Conservation (phyloP, 23 tunicate species). For the Phallusia fumigata region DNA sequence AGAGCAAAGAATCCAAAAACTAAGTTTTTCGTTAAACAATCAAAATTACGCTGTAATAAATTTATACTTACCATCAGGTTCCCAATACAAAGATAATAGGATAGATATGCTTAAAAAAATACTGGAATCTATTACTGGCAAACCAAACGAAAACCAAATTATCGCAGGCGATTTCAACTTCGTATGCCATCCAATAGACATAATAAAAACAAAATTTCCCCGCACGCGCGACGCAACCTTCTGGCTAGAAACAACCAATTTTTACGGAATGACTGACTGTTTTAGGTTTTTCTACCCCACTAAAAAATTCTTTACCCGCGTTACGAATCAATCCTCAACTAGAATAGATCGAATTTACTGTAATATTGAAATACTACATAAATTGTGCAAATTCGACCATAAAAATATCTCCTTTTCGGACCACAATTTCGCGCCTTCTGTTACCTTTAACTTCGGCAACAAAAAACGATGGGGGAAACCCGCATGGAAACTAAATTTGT, state of each 20-base stretch:
- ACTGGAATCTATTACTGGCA: no score
- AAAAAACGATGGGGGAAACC: conserved; percentile 1
- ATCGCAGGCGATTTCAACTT: background rate
- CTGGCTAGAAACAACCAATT: background rate
- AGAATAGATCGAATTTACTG: conserved; percentile 25
- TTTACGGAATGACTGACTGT: background rate
- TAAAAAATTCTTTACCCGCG: conserved; percentile 20
- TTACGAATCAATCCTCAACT: background rate
- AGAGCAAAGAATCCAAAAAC: no score
- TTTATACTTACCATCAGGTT: no score
- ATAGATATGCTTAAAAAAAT: no score
- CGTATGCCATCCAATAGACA: no score
- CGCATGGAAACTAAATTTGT: background rate
- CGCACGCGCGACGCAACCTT: background rate
- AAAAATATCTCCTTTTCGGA: no score
- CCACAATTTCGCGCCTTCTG: background rate
- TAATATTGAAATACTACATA: background rate
- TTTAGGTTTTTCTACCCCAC: background rate
- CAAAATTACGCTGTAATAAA: no score
- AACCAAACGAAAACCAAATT: background rate
- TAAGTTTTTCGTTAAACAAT: no score
- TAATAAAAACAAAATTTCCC: no score
- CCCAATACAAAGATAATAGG: no score
- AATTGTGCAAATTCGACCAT: no score
- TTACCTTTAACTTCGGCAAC: background rate